These are phyloP conservation scores for Melanotaenia duboulayi DNA, from an alignment of 2,113 vertebrate genomes.

Conservation along the genomic window DNA sequence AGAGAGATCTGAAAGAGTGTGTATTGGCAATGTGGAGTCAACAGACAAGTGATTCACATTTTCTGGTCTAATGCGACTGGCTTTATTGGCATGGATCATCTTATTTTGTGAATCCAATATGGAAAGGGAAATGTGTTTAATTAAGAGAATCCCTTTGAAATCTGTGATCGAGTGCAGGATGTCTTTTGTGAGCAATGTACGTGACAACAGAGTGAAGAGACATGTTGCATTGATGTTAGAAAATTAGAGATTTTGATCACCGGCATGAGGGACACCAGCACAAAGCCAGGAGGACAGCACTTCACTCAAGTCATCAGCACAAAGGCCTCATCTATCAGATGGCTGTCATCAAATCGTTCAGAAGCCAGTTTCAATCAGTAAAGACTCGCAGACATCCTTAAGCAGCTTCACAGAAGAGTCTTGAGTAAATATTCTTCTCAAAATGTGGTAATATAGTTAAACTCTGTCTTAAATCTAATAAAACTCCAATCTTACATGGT, in stretches of 20 bases:
- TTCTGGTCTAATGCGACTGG: slow-evolving; percentile 36
- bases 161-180: slow-evolving; percentile 36
- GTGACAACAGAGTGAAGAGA: slow-evolving; percentile 30
- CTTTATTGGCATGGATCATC: slow-evolving; percentile 39
- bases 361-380: slow-evolving; percentile 14
- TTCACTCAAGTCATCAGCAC: slow-evolving; percentile 8
- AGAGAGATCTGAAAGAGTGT: slow-evolving; percentile 11
- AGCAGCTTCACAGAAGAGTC: slow-evolving; percentile 8
- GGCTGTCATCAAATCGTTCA: background rate
- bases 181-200: slow-evolving; percentile 40
- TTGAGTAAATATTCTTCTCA: slow-evolving; percentile 23
- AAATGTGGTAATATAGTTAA: slow-evolving; percentile 29
- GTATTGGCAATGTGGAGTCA: slow-evolving; percentile 23
- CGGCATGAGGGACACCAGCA: slow-evolving; percentile 19
- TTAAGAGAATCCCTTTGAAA: slow-evolving; percentile 69
- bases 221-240: slow-evolving; percentile 2
- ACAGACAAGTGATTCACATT: slow-evolving; percentile 39
- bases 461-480: slow-evolving; percentile 12
- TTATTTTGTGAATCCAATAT: slow-evolving; percentile 26
- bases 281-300: slow-evolving; percentile 5
- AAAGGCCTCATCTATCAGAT: slow-evolving; percentile 6
- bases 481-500: slow-evolving; percentile 1
- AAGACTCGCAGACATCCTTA: slow-evolving; percentile 21
- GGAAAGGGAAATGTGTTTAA: slow-evolving; percentile 54
- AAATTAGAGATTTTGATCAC: slow-evolving; percentile 53